A percentile compares a stretch with the other conserved stretches of the same genome.
Evolutionary conservation across 1,140 invertebrate species (phyloP).

Genomic region (Leptinotarsa defecta): DNA sequence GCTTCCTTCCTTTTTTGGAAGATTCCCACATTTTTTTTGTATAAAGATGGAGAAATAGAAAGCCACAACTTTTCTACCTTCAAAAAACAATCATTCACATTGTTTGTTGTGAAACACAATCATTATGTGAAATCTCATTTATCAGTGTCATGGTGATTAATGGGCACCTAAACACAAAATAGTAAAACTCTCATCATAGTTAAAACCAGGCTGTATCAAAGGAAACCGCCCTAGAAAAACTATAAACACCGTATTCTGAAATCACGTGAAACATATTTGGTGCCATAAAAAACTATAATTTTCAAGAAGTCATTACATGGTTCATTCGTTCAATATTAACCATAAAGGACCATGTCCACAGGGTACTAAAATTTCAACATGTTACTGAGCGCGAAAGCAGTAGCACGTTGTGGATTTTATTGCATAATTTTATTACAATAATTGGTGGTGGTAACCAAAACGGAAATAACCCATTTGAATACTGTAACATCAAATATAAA

Average conservation of each 20-base stretch:
- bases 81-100: no score
- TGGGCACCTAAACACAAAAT: background rate
- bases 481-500: conserved; percentile 44
- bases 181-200: background rate
- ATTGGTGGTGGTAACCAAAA: conserved; percentile 27
- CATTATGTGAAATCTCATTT: no score
- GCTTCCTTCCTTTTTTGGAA: no score
- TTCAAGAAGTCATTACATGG: background rate
- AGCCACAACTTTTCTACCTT: no score
- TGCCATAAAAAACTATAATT: background rate
- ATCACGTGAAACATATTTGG: background rate
- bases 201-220: background rate
- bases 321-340: conserved; percentile 9
- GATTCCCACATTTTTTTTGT: no score
- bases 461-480: conserved; percentile 39
- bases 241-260: background rate
- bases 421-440: conserved; percentile 33
- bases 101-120: no score
- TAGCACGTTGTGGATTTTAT: conserved; percentile 12
- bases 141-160: no score
- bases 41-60: no score
- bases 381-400: background rate
- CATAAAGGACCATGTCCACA: conserved; percentile 3
- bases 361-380: conserved; percentile 11
- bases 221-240: background rate